A percentile compares a stretch with the other conserved stretches of the same genome.
These are phyloP conservation scores for Enteromius unitaeniatus DNA, from an alignment of 2,797 vertebrate genomes.

Conservation along the genomic window DNA sequence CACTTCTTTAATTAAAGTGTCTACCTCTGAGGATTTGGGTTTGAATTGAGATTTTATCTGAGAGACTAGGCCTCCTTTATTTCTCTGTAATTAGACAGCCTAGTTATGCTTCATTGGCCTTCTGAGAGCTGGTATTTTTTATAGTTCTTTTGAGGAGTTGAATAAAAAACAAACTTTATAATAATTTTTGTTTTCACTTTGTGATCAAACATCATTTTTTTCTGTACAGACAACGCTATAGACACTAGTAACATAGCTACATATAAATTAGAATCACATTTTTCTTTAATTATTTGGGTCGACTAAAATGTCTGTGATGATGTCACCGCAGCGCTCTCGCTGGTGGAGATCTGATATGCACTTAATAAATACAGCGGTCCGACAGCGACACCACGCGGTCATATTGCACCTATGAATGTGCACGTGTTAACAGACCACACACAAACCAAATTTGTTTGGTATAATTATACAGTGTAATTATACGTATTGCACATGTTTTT, in stretches of 20 bases:
- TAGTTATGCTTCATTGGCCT: slow-evolving; percentile 18
- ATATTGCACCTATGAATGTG: background rate
- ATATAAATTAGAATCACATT: background rate
- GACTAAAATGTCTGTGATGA: background rate
- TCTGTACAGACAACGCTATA: background rate
- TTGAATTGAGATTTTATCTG: slow-evolving; percentile 45
- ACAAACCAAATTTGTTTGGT: background rate
- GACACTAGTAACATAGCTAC: background rate
- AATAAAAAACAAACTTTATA: background rate
- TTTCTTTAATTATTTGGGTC: background rate
- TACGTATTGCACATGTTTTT: no score
- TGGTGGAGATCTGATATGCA: background rate
- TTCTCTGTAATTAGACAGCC: slow-evolving; percentile 40
- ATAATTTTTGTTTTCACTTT: background rate
- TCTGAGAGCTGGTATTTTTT: slow-evolving; percentile 15
- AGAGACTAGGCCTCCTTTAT: slow-evolving; percentile 23
- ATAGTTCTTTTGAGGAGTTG: background rate
- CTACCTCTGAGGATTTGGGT: slow-evolving; percentile 28
- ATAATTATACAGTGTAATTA: background rate
- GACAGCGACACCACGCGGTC: slow-evolving; percentile 8
- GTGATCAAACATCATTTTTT: background rate
- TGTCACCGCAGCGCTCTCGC: background rate
- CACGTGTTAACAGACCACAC: background rate
- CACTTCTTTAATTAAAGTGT: slow-evolving; percentile 46
- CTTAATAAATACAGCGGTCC: background rate